Percentiles rank a stretch among this genome's conserved stretches.
Evolutionary conservation across 1,140 invertebrate species (phyloP).

Genomic region (Zaprionus taronus): DNA sequence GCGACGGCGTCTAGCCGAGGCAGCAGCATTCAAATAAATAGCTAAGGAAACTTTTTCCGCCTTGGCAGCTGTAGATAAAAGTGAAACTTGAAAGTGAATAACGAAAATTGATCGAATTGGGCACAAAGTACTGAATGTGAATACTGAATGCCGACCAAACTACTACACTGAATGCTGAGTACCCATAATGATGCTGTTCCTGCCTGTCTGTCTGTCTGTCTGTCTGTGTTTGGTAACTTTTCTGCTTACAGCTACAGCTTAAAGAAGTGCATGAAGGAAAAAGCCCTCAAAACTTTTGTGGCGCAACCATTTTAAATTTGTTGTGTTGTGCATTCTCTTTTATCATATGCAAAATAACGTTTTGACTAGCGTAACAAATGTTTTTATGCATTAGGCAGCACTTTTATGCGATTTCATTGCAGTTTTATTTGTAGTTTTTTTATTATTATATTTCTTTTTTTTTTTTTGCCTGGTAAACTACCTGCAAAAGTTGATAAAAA

Average conservation of each 20-base stretch:
- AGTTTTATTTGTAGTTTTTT: slow-evolving; percentile 41
- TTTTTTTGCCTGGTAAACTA: slow-evolving; percentile 17
- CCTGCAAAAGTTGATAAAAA: slow-evolving; percentile 53
- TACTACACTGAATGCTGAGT: slow-evolving; percentile 42
- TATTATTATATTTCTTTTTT: slow-evolving; percentile 2
- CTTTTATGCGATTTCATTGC: slow-evolving; percentile 20
- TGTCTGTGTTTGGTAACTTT: background rate
- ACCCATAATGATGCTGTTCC: slow-evolving; percentile 47
- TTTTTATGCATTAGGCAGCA: slow-evolving; percentile 67
- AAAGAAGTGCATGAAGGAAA: slow-evolving; percentile 10
- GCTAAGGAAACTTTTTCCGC: slow-evolving; percentile 53
- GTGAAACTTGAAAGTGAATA: slow-evolving; percentile 59
- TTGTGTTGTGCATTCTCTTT: slow-evolving; percentile 15
- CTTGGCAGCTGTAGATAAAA: slow-evolving; percentile 47
- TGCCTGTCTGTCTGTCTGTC: background rate
- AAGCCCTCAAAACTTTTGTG: background rate
- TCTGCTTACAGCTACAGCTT: slow-evolving; percentile 8
- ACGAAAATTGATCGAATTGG: slow-evolving; percentile 74
- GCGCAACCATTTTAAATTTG: slow-evolving; percentile 12
- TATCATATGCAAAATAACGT: slow-evolving; percentile 34
- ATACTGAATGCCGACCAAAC: background rate
- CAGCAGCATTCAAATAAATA: slow-evolving; percentile 37
- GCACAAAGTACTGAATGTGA: slow-evolving; percentile 30
- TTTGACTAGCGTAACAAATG: slow-evolving; percentile 50
- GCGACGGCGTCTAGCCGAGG: slow-evolving; percentile 56